phyloP scores from a whole-genome alignment of 1,140 invertebrate species.

The Trissolcus basalis region DNA sequence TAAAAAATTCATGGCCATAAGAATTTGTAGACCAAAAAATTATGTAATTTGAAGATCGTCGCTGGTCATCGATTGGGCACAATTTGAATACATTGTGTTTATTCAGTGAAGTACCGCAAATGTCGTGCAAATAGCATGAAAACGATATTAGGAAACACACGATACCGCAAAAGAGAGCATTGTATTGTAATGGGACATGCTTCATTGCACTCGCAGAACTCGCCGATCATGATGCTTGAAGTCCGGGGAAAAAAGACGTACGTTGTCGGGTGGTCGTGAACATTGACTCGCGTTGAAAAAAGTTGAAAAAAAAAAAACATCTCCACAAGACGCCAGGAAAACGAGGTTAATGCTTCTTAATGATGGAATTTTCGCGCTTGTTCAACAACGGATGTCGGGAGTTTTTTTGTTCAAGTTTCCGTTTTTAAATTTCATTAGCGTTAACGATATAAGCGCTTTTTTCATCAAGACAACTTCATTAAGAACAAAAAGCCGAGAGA shows the following conservation, averaged over 20 bases:
- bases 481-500: too few species aligned
- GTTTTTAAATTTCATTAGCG: constrained; percentile 1
- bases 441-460: neutral
- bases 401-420: constrained; percentile 7
- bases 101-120: constrained; percentile 39
- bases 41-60: constrained; percentile 15
- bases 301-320: constrained; percentile 31
- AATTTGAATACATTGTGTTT: constrained; percentile 49
- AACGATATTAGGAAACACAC: constrained; percentile 57
- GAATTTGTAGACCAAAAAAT: neutral
- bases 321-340: constrained; percentile 40
- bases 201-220: constrained; percentile 56
- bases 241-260: constrained; percentile 18
- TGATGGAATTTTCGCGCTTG: constrained; percentile 67
- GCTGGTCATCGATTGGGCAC: constrained; percentile 24
- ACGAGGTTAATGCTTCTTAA: constrained; percentile 63
- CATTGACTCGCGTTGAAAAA: constrained; percentile 38
- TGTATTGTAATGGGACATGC: constrained; percentile 58
- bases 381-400: constrained; percentile 23
- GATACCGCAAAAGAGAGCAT: constrained; percentile 52
- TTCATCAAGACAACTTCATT: neutral
- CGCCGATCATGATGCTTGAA: constrained; percentile 49
- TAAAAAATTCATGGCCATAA: too few species aligned
- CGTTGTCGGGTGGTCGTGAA: constrained; percentile 50
- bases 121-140: constrained; percentile 49